Conservation (phyloP, 2,113 vertebrate genomes). For the Lutjanus erythropterus region DNA sequence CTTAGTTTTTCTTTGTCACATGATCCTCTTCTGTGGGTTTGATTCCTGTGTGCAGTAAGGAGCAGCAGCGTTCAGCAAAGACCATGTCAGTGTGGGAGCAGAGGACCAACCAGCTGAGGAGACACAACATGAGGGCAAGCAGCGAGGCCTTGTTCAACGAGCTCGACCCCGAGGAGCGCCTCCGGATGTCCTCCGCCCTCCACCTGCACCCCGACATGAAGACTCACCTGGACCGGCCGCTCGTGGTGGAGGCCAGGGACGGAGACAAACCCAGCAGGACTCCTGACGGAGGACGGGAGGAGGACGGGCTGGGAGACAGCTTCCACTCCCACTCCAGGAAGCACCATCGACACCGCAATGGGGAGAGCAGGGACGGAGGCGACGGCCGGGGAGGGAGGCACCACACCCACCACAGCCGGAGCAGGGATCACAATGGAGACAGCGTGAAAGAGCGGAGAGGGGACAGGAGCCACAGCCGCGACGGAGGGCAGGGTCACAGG, state of each 20-base stretch:
- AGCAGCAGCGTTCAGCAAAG: slow-evolving; percentile 91
- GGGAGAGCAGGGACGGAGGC: slow-evolving; percentile 64
- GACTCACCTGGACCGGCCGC: slow-evolving; percentile 92
- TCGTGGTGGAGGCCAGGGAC: slow-evolving; percentile 84
- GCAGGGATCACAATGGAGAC: slow-evolving; percentile 84
- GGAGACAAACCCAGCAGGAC: slow-evolving; percentile 49
- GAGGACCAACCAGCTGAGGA: slow-evolving; percentile 93
- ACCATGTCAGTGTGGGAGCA: slow-evolving; percentile 97
- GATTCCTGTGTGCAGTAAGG: slow-evolving; percentile 86
- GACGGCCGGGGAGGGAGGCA: slow-evolving; percentile 72
- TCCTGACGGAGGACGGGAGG: slow-evolving; percentile 44
- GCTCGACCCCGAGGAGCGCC: slow-evolving; percentile 91
- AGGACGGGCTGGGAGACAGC: slow-evolving; percentile 48
- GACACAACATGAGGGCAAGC: slow-evolving; percentile 93
- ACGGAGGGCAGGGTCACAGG: slow-evolving; percentile 86
- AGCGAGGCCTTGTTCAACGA: slow-evolving; percentile 95
- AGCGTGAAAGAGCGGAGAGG: slow-evolving; percentile 71
- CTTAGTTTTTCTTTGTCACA: background rate
- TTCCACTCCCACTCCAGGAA: slow-evolving; percentile 77
- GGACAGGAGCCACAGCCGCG: slow-evolving; percentile 82
- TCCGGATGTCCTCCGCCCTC: slow-evolving; percentile 87
- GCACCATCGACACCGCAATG: slow-evolving; percentile 89
- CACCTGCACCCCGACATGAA: slow-evolving; percentile 95
- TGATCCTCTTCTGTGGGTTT: slow-evolving; percentile 33
- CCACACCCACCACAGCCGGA: slow-evolving; percentile 87